Evolutionary conservation across 1,140 invertebrate species (phyloP).

Genomic region (Campoletis sonorensis): DNA sequence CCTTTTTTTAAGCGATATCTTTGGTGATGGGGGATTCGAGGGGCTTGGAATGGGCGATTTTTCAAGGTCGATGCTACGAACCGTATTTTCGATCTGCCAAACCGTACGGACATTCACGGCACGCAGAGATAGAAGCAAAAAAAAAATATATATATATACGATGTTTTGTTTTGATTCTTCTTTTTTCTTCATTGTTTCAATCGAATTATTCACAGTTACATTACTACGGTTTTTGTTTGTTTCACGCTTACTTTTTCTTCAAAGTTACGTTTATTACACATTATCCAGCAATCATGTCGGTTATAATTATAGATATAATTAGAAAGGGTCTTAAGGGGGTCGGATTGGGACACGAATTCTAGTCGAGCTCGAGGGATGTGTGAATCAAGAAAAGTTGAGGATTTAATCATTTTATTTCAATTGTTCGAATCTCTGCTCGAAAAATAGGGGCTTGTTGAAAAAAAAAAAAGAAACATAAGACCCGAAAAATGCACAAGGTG

Average conservation of each 20-base stretch:
- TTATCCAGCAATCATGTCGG: constrained; percentile 3
- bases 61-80: neutral
- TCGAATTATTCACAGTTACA: constrained; percentile 30
- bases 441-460: neutral
- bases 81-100: neutral
- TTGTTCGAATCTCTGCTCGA: neutral
- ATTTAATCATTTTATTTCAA: neutral
- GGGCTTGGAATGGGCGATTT: neutral
- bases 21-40: neutral
- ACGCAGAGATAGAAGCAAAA: constrained; percentile 22
- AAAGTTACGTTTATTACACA: constrained; percentile 26
- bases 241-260: constrained; percentile 22
- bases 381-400: neutral
- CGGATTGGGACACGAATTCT: neutral
- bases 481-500: neutral
- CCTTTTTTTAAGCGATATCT: neutral
- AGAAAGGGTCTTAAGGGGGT: neutral
- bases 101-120: constrained; percentile 24
- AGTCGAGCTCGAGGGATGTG: neutral
- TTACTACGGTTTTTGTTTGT: constrained; percentile 18
- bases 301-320: constrained; percentile 17
- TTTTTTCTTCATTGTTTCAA: constrained; percentile 13
- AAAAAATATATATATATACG: constrained; percentile 32
- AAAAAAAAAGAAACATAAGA: neutral
- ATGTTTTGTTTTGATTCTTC: neutral